These are phyloP conservation scores for Xenopus tropicalis DNA, from an alignment of 2,113 vertebrate species.

Conservation along the genomic window UCB_Xtro_10.0 CM004451.2:81895001-81895500, in stretches of 20 bases:
- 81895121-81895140: not conserved
- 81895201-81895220: not conserved
- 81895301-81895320: conserved; percentile 13
- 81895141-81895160: not conserved
- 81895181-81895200: not conserved
- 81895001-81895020: too few relatives aligned
- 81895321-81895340: conserved; percentile 11
- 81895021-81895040: too few relatives aligned
- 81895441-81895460: not conserved
- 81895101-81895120: not conserved
- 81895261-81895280: conserved; percentile 10
- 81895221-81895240: not conserved
- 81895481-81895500: conserved; percentile 15
- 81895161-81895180: not conserved
- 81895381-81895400: conserved; percentile 15
- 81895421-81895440: conserved; percentile 14
- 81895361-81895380: conserved; percentile 16
- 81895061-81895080: too few relatives aligned
- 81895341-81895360: conserved; percentile 19
- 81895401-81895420: conserved; percentile 7
- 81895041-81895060: too few relatives aligned
- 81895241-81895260: not conserved
- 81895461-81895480: conserved; percentile 16
- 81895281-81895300: conserved; percentile 6
- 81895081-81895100: not conserved